These are phyloP conservation scores for Formica exsecta DNA, from an alignment of 1,140 invertebrate species.

Conservation along the genomic window DNA sequence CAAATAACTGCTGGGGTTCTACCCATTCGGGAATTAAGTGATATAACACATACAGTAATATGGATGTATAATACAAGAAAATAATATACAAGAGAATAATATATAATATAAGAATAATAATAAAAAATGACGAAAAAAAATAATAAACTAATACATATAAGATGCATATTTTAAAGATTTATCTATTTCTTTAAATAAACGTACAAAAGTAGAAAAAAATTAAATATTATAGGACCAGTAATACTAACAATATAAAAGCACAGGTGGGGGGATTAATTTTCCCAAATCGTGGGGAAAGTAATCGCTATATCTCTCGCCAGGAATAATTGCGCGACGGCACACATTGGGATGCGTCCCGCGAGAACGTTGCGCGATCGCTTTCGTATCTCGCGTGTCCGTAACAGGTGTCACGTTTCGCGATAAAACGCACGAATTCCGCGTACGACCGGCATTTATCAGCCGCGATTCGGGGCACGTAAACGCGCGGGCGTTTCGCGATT, in stretches of 20 bases:
- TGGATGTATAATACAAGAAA: background rate
- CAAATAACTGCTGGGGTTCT: background rate
- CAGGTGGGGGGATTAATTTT: conserved; percentile 8
- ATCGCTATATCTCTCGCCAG: background rate
- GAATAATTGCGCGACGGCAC: conserved; percentile 35
- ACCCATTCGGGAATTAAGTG: background rate
- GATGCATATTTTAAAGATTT: background rate
- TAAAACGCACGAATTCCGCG: conserved; percentile 67
- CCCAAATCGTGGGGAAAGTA: background rate
- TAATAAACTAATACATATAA: background rate
- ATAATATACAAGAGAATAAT: background rate
- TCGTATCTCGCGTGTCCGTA: conserved; percentile 66
- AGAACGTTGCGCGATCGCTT: conserved; percentile 45
- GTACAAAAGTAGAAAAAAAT: background rate
- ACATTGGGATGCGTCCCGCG: conserved; percentile 48
- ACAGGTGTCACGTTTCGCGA: conserved; percentile 66
- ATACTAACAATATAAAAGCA: background rate
- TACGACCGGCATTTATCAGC: conserved; percentile 73
- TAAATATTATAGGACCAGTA: background rate
- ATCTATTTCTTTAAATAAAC: background rate
- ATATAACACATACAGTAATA: background rate
- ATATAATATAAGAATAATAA: background rate
- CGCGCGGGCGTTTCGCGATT: conserved; percentile 60
- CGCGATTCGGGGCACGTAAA: conserved; percentile 74
- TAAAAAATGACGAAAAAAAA: background rate